Conservation (phyloP, 2,113 vertebrate genomes). For the Elephantulus edwardii region DNA sequence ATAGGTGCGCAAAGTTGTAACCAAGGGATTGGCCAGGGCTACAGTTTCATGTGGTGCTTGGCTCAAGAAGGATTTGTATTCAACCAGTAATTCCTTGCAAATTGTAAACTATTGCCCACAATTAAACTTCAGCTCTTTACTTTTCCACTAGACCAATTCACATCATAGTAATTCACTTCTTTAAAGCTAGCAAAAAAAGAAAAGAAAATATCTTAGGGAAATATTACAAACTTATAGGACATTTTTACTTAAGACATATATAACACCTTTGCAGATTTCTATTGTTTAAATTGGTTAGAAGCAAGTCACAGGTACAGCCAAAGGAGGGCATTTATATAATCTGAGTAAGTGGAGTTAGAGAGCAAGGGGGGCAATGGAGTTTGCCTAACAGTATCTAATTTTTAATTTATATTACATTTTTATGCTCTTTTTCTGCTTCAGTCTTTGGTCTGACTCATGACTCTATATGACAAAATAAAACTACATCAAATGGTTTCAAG, state of each 20-base stretch:
- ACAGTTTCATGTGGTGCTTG: not conserved
- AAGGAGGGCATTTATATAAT: too few relatives aligned
- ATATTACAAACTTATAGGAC: not conserved
- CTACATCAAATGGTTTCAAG: too few relatives aligned
- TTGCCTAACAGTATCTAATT: too few relatives aligned
- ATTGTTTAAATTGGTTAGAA: not conserved
- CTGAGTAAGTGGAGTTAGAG: too few relatives aligned
- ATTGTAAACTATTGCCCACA: not conserved
- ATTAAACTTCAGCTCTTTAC: not conserved
- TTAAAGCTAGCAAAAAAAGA: not conserved
- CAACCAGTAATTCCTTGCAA: not conserved
- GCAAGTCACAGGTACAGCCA: not conserved
- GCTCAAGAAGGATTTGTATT: not conserved
- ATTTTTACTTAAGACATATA: not conserved
- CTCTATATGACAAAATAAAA: too few relatives aligned
- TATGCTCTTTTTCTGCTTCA: too few relatives aligned
- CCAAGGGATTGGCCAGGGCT: not conserved
- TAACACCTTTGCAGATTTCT: not conserved
- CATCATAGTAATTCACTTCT: not conserved
- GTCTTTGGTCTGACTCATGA: too few relatives aligned
- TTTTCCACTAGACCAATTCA: not conserved
- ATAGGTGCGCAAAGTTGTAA: not conserved
- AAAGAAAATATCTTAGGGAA: not conserved
- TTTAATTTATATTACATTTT: too few relatives aligned
- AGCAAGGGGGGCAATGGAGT: too few relatives aligned